These are phyloP conservation scores for Cylas formicarius DNA, from an alignment of 1,140 invertebrate species.

Conservation along the genomic window DNA sequence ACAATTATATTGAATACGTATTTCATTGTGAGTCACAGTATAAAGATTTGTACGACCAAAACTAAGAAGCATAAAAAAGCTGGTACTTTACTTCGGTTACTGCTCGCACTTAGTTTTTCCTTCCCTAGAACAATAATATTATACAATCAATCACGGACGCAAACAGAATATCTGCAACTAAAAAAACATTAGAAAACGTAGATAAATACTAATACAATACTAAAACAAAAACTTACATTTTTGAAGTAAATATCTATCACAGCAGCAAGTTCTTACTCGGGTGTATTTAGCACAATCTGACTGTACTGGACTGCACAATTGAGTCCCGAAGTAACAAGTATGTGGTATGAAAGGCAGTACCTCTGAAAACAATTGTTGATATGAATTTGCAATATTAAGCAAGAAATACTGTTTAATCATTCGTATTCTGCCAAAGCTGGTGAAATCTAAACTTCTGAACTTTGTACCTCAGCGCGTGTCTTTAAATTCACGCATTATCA, in stretches of 20 bases:
- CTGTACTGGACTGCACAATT: conserved; percentile 51
- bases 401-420: not conserved
- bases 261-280: conserved; percentile 59
- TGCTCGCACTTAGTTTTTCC: conserved; percentile 1
- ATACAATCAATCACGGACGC: no score
- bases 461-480: not conserved
- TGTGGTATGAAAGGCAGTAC: conserved; percentile 60
- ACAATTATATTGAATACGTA: no score
- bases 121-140: conserved; percentile 10
- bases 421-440: not conserved
- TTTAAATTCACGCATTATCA: not conserved
- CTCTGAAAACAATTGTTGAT: conserved; percentile 43
- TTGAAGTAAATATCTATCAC: conserved; percentile 51
- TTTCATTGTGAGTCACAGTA: no score
- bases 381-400: not conserved
- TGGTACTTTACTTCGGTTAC: no score
- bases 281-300: conserved; percentile 57
- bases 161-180: no score
- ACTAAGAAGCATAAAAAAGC: no score
- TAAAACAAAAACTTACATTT: conserved; percentile 47
- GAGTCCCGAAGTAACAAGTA: conserved; percentile 55
- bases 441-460: not conserved
- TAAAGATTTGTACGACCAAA: no score
- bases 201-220: not conserved
- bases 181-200: not conserved